A percentile compares a stretch with the other conserved stretches of the same genome.
Evolutionary conservation across 2,797 vertebrate genomes (phyloP).

Genomic region (Microtus agrestis): DNA sequence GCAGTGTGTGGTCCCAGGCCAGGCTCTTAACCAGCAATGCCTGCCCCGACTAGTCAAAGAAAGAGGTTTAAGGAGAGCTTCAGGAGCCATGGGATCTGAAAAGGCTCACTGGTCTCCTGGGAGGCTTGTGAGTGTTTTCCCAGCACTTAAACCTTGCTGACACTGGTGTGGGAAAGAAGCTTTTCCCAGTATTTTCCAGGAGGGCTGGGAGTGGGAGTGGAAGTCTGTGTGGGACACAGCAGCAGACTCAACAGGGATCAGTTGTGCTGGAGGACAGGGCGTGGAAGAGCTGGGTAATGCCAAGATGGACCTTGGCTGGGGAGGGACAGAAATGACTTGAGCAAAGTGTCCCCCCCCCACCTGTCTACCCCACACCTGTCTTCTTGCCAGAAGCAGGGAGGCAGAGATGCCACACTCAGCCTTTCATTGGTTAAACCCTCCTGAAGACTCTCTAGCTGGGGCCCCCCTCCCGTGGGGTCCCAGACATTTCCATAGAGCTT

Average conservation of each 20-base stretch:
- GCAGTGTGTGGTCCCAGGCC: not conserved
- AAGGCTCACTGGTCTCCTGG: too few species aligned
- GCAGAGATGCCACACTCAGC: not conserved
- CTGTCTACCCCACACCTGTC: not conserved
- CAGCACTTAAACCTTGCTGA: not conserved
- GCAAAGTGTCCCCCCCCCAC: not conserved
- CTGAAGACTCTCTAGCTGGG: not conserved
- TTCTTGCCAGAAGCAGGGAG: fast-evolving
- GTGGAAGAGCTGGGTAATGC: not conserved
- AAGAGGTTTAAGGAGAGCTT: not conserved
- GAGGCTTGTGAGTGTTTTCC: not conserved
- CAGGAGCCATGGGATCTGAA: not conserved
- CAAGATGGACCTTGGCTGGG: not conserved
- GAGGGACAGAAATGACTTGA: not conserved
- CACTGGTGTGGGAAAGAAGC: not conserved
- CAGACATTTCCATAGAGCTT: not conserved
- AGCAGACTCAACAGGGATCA: not conserved
- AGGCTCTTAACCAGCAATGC: not conserved
- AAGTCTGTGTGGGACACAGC: too few species aligned
- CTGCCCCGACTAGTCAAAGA: not conserved
- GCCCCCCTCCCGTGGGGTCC: not conserved
- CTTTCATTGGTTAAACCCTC: not conserved
- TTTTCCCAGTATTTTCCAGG: not conserved
- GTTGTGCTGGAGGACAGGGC: not conserved
- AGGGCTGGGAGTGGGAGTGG: not conserved